Evolutionary conservation across 2,888 invertebrate genomes (phyloP), one percentile per base, ranked within the genome.

Genomic region (Nephrotoma appendiculata): DNA sequence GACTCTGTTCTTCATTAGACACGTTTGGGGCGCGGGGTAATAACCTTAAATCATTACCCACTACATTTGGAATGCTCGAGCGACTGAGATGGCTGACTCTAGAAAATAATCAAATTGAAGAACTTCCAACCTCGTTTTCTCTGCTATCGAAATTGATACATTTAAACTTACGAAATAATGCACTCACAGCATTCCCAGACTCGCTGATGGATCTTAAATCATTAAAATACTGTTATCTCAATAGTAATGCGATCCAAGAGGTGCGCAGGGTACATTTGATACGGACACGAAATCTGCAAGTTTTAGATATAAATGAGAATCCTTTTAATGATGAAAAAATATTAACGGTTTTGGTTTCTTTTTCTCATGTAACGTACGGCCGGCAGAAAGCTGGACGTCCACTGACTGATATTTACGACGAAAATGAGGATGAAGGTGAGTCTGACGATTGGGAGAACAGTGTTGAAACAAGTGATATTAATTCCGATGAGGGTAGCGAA

Each of bases 11-110:
- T 52, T 93, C 93, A 87, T 90, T 95, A 48, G 94, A 95, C 88
- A 95, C 95, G 5, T 93, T 95, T 89, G 95, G 95, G 15, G 94
- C 94, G 0, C 92, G 95, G 83, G 94, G 94, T 84, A 95, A 95
- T 92, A 92, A 92, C 88, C 91, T 95, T 2, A 90, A 89, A 88
- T 90, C 90, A 12, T 90, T 95, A 88, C 95, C 95, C 5, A 92
- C 93, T 86, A 93, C 93, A 87, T 92, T 95, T 89, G 93, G 94
- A 41, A 92, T 91, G 44, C 91, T 95, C 85, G 88, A 90, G 5
- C 93, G 93, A 88, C 89, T 95, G 87, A 94, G 94, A 89, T 95
- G 95, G 95, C 89, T 95, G 15, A 95, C 95, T 0, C 90, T 94
- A 85, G 95, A 95, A 89, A 92, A 93, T 87, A 95, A 95, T 89